These are phyloP conservation scores for Ennomos erosarius DNA, from an alignment of 2,888 invertebrate genomes.

Conservation along the genomic window DNA sequence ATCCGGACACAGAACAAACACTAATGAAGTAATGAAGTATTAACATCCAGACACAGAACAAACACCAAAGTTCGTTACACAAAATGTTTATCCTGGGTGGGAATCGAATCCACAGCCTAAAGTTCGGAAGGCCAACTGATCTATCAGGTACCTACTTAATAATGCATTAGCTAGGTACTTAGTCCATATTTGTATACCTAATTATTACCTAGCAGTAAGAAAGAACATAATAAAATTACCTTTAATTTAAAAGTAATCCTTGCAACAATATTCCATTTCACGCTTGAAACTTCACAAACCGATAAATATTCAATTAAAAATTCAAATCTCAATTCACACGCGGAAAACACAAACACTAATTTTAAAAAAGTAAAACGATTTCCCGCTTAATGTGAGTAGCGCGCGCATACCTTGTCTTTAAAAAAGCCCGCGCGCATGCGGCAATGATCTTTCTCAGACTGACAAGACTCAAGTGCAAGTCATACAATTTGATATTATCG, in stretches of 20 bases:
- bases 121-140: no score
- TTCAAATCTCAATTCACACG: background rate
- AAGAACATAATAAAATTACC: background rate
- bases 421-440: conserved; percentile 62
- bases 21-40: no score
- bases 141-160: no score
- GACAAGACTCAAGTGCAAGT: conserved; percentile 53
- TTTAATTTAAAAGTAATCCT: conserved; percentile 1
- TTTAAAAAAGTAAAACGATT: conserved; percentile 24
- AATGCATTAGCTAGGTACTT: no score
- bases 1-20: no score
- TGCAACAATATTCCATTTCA: conserved; percentile 13
- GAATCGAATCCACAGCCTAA: no score
- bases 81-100: no score
- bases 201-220: no score
- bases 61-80: no score
- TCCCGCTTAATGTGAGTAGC: conserved; percentile 51
- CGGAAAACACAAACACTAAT: background rate
- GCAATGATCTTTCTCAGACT: conserved; percentile 64
- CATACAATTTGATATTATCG: conserved; percentile 56
- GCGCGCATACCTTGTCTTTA: conserved; percentile 65
- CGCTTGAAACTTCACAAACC: conserved; percentile 20
- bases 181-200: no score
- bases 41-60: no score
- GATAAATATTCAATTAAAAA: background rate